Evolutionary conservation across 2,888 invertebrate species (phyloP), one percentile per base, ranked within the genome.

Genomic region (Heliconius ethilla): DNA sequence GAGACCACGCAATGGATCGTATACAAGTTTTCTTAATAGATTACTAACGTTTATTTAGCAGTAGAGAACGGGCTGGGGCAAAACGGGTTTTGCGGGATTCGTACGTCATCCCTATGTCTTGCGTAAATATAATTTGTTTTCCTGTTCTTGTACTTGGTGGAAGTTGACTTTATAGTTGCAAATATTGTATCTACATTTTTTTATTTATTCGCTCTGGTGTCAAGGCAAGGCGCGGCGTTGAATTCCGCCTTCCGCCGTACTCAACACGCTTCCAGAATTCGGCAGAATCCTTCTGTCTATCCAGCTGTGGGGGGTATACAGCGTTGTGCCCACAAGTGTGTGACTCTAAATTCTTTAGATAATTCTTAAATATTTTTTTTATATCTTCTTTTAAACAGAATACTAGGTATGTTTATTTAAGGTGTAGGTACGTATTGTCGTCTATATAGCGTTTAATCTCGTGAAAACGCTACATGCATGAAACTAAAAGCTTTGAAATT

Each of bases 91-190:
- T 86, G 87, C 89, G 88, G 90, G 91, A 91, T 86, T 84, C 75
- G 85, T 84, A 86, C 86, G 85, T 85, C 86, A 89, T 91, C 90
- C 89, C 84, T 90, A 89, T 88, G 89, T 91, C 89, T 91, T 92
- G 91, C 90, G 92, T 88, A 92, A 91, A 92, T 89, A 89, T 89
- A 89, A 89, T 90, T 88, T 83, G 85, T 88, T 92, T 92, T 91
- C 91, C 89, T 90, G 89, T 86, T 89, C 80, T 77, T 82, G 78
- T 73, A 77, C 70, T 67, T 74, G 63, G 76, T 74, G 66, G 76
- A 37, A 55, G 4, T 55, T 59, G 33, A 15, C 40, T 67, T 76
- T 59, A 66, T 45, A 66, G 25, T 82, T 82, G 74, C 79, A 79
- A 45, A 59, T 59, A 10, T 59, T 51, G 18, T 51, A 51, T 2